Percentiles rank a stretch among this genome's conserved stretches.
phyloP scores from a whole-genome alignment of 2,113 vertebrate genomes.

The Aleadryas rufinucha region DNA sequence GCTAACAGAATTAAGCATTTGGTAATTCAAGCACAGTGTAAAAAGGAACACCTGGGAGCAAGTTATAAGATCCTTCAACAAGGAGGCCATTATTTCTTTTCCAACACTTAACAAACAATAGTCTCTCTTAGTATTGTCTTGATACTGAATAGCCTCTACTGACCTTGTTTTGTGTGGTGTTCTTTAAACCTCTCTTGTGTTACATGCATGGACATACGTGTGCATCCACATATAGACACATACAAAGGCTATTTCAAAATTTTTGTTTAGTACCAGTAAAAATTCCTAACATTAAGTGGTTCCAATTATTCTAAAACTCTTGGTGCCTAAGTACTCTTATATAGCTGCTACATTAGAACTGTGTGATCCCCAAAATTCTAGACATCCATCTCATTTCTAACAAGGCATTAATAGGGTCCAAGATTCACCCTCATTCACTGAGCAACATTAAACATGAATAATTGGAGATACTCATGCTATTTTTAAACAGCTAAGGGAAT shows the following conservation, averaged over 20 bases:
- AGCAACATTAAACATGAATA: not conserved
- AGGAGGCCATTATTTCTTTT: not conserved
- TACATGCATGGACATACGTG: not conserved
- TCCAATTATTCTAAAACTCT: not conserved
- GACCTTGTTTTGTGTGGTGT: not conserved
- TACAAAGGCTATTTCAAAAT: not conserved
- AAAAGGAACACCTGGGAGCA: accelerated
- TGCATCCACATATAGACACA: accelerated
- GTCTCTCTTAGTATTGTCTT: not conserved
- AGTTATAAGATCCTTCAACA: not conserved
- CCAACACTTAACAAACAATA: not conserved
- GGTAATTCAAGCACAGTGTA: not conserved
- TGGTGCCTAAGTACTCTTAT: not conserved
- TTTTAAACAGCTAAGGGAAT: conserved; percentile 21
- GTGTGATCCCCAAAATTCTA: not conserved
- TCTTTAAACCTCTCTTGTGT: not conserved
- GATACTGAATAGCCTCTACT: not conserved
- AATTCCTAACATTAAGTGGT: not conserved
- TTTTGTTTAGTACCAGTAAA: not conserved
- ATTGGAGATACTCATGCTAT: not conserved
- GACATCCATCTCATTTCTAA: not conserved
- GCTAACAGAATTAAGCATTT: not conserved
- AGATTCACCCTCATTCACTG: not conserved
- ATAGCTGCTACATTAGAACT: not conserved
- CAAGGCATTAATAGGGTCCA: not conserved